Evolutionary conservation across 2,888 invertebrate genomes (phyloP), one percentile per base, ranked within the genome.

Genomic region (Liopterus haemorrhoidalis): DNA sequence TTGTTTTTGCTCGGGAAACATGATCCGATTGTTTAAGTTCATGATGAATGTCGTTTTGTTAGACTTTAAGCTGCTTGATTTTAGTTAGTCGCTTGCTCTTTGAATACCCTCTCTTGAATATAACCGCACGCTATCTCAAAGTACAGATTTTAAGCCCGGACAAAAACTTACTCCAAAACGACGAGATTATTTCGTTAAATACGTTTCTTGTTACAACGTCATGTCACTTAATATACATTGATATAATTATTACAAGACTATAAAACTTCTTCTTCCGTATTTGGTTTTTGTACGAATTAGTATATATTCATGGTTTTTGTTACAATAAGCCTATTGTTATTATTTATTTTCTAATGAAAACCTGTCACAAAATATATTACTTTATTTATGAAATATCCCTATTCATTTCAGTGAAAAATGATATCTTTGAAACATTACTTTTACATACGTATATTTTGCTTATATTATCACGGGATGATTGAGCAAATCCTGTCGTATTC

Each of bases 161-260:
- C 43, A 44, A 44, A 44, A 44, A 44, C 37, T n/a, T 31, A 22
- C 25, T 14, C 15, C 9, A 14, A n/a, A 11, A n/a, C 24, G 39
- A 15, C 20, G 41, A 44, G 43, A 44, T 38, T 43, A 43, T 36
- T 44, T 36, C 31, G 37, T 37, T 43, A 44, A 37, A 44, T 44
- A 44, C 31, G 31, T n/a, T 16, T 30, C 22, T 11, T 11, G 37
- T 27, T 27, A 25, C 25, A 27, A 28, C 25, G 27, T 39, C 20
- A 27, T 28, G 28, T 16, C 31, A 21, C 31, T 36, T n/a, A n/a
- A n/a, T n/a, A n/a, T n/a, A n/a, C n/a, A n/a, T n/a, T 28, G 31
- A 36, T 38, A 37, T 44, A 25, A 44, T 37, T 44, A 37, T 44
- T 31, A n/a, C n/a, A n/a, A n/a, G n/a, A n/a, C n/a, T n/a, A n/a